Base-by-base conservation (phyloP, 1,140 invertebrate genomes). In the Adelges cooleyi region DNA sequence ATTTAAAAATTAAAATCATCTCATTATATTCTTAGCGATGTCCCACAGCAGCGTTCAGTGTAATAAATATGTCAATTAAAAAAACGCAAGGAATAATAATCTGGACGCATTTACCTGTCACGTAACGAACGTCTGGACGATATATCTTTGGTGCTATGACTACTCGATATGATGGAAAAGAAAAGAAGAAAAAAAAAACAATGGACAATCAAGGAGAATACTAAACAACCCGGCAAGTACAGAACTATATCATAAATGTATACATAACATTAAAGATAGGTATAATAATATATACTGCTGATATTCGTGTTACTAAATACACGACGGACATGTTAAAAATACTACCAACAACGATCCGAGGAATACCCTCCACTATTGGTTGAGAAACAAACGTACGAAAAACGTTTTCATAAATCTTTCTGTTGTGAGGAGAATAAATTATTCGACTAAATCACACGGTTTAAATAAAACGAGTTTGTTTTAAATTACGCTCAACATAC, bases 31-130 rank as follows among this genome's bases (percentile, higher is more conserved):
- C 42, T 13, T 11, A 25, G 40, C 15, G n/a, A 59, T 62, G 23
- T 62, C 22, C 44, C 38, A 62, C 29, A 29, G 33, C 22, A 25
- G 17, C 11, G 11, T 33, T 23, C 18, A 22, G 33, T 46, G 18
- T 48, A 62, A 62, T 62, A 62, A 62, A 62, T 62, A 62, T 62
- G 40, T 62, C 56, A 62, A 62, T 62, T 62, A 62, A 46, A 33
- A 48, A 62, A 62, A 62, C 10, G 56, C 20, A 46, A 20, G 46
- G 42, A 62, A 62, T 48, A 46, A 48, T 62, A 46, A 46, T 62
- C 17, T 48, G 27, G 20, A 48, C n/a, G 40, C 56, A 62, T 62
- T 62, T 48, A 46, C 56, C 56, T 62, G 56, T 62, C 56, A 62
- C 56, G 56, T 62, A 48, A 25, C 23, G 56, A 13, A 62, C 56